Evolutionary conservation across 2,113 vertebrate species (phyloP), one percentile per base, ranked within the genome.

Genomic region (Suricata suricatta): DNA sequence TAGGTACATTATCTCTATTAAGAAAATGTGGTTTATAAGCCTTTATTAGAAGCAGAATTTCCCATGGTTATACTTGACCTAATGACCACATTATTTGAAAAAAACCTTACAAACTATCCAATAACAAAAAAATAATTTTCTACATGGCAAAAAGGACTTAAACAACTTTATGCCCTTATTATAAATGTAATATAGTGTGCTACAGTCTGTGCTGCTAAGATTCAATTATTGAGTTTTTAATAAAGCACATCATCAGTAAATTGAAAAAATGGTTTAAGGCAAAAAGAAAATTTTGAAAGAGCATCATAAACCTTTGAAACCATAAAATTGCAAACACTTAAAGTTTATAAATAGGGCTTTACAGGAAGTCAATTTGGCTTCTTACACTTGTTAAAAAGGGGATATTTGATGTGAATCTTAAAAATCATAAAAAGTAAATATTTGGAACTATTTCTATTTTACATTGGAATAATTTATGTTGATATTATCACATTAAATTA

Each of bases 181-280:
- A 82, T 90, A 96, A 96, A 95, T 95, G 52, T 93, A 90, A 95
- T 93, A 89, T 38, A 96, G 69, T 66, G 83, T 92, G 97, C 96
- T 17, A 95, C n/a, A 95, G 10, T 68, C 64, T 98, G 68, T 88
- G 57, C n/a, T 95, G n/a, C 64, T 92, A 71, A 95, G 97, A 96
- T 96, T 96, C 88, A 97, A 54, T 98, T 98, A 98, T 82, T 60
- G 79, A 90, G 69, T 84, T 96, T 98, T 98, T 95, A 98, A 96
- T 98, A 97, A 98, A 97, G 50, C 19, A 94, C 69, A 97, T 72
- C 88, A 93, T 95, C 71, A 93, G 95, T 69, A 96, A 93, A 94
- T 86, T 95, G 80, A 96, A 97, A 93, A 96, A 89, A 93, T 84
- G 80, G 92, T 95, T 97, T 88, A 97, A 97, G 96, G 97, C 92